Base-by-base conservation (phyloP, 2,888 invertebrate species). In the Heliconius aoede region DNA sequence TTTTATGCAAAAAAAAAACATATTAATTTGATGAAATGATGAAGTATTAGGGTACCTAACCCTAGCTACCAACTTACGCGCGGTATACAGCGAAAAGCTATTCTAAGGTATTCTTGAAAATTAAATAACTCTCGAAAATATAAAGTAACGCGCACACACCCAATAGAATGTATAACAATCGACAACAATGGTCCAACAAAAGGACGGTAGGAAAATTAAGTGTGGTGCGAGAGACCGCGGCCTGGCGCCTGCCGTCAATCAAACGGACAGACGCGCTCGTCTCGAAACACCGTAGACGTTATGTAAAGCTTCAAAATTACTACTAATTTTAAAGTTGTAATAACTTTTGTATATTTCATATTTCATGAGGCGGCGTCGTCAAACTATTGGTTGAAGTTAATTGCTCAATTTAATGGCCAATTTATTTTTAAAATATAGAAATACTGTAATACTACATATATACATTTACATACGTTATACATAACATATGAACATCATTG, bases 191-290 rank as follows among this genome's bases (percentile, higher is more conserved):
- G 71, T 18, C 36, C 18, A 32, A 30, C n/a, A 65, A 76, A 76
- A 40, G 61, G 72, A 46, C 32, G 58, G 60, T 73, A 36, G 55
- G 72, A 24, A 68, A 72, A 67, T 71, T 69, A 69, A 69, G 72
- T 79, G 58, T 64, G 58, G 62, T 36, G 65, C 73, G 26, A 55
- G 51, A 68, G 36, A 21, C 72, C 32, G 69, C 26, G 68, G 78
- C 73, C 83, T 84, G 88, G 89, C 88, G 88, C 88, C 91, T 83
- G 85, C 88, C 84, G 90, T 91, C 91, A 89, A 90, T 92, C 91
- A 91, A 80, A 79, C 82, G 81, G 87, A 86, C 87, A 85, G 90
- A 87, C 88, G 86, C 84, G 84, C 86, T 89, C 89, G 88, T 86
- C 87, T 85, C 85, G 84, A 84, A 82, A 84, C 85, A 85, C 85